These are phyloP conservation scores for Hirundichthys speculiger DNA, from an alignment of 2,113 vertebrate species.

Conservation along the genomic window DNA sequence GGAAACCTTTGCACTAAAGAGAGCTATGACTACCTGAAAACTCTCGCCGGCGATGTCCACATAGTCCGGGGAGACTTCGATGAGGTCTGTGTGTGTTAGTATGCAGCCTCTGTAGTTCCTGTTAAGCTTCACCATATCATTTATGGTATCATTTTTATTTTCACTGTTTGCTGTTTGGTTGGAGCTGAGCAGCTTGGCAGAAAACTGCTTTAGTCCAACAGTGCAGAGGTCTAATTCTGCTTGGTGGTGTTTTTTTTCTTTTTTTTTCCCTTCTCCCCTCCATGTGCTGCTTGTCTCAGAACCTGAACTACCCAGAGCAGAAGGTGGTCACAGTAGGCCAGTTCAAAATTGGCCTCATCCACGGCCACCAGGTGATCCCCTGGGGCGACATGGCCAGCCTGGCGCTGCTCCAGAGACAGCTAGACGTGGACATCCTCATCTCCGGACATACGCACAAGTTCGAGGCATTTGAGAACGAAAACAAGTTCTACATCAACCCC, in stretches of 20 bases:
- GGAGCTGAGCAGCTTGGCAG: not conserved
- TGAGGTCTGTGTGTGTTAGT: slow-evolving; percentile 85
- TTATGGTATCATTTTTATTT: too few species aligned
- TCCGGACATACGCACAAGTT: slow-evolving; percentile 99
- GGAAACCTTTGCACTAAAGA: slow-evolving; percentile 99
- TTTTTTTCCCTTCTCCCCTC: not conserved
- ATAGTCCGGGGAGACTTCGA: slow-evolving; percentile 98
- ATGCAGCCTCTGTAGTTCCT: not conserved
- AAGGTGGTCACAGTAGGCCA: slow-evolving; percentile 99
- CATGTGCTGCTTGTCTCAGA: slow-evolving; percentile 77
- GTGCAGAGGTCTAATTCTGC: not conserved
- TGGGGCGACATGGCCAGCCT: slow-evolving; percentile 99
- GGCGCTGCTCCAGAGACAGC: slow-evolving; percentile 94
- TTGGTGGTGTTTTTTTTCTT: not conserved
- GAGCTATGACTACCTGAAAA: slow-evolving; percentile 99
- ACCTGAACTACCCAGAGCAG: slow-evolving; percentile 98
- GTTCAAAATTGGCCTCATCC: slow-evolving; percentile 98
- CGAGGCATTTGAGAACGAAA: slow-evolving; percentile 98
- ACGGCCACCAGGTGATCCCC: slow-evolving; percentile 97
- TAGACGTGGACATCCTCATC: slow-evolving; percentile 99
- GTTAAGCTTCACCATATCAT: too few species aligned
- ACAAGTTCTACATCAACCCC: slow-evolving; percentile 99
- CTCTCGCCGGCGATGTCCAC: slow-evolving; percentile 97
- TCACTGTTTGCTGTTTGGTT: not conserved
- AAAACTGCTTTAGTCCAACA: not conserved